Evolutionary conservation across 2,113 vertebrate genomes (phyloP), one percentile per base, ranked within the genome.

Genomic region (Ictalurus punctatus): DNA sequence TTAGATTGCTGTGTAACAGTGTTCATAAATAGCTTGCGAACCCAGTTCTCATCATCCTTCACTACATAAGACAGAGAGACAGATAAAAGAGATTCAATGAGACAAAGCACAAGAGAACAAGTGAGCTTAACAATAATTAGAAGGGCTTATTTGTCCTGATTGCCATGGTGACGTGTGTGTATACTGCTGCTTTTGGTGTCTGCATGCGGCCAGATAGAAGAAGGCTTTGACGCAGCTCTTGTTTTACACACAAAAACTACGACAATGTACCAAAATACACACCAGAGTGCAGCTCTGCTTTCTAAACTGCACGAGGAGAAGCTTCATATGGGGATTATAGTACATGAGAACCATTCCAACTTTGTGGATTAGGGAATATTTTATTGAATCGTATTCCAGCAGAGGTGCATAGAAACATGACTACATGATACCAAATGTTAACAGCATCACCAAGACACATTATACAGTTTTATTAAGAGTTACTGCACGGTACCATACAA

Each of bases 371-470:
- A 54, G 82, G 89, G 85, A 58, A 81, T 85, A 90, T 89, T 34
- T 56, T 87, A 92, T 95, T 95, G 94, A 94, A 95, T 95, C 90
- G 58, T 91, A 87, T 90, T 94, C 91, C 90, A 93, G 94, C 94
- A 95, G 93, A 93, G 91, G 94, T 93, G 95, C 94, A 95, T 94
- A 93, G 92, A 95, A 92, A 95, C 94, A 92, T 93, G 92, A 93
- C 93, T 93, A 93, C 90, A 92, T 91, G 90, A 88, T 90, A 93
- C 89, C 92, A 88, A 67, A 90, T 90, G 88, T 87, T 88, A 90
- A 92, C 89, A 85, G 90, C 73, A 84, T 89, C 85, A 90, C 81
- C 44, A 87, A 85, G 89, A 93, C 90, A 91, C 81, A 88, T 90
- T 61, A 90, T 90, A 93, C 87, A 90, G 83, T 80, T 90, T 92